Evolutionary conservation across 30 jellyfish, hydroid and myxozoan species (phyloP).

Genomic region (Calvadosia cruxmelitensis): DNA sequence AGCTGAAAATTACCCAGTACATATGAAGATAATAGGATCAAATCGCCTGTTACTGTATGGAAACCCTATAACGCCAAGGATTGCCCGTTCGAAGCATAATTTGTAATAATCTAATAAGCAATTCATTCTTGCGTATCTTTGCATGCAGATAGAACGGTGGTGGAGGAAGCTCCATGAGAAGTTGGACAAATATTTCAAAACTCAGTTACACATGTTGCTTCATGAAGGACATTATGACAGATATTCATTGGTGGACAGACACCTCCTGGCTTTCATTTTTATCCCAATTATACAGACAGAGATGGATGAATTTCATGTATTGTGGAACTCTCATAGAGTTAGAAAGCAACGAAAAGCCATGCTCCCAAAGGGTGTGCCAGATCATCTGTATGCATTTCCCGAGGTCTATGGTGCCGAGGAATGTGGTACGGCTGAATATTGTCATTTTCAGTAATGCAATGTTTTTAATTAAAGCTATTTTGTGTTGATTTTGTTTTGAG

Average conservation of each 20-base stretch:
- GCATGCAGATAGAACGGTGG: constrained; percentile 19
- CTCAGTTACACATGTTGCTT: constrained; percentile 11
- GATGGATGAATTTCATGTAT: constrained; percentile 3
- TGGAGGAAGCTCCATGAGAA: constrained; percentile 13
- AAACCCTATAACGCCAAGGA: too few relatives aligned
- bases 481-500: too few relatives aligned
- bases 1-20: too few relatives aligned
- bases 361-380: constrained; percentile 19
- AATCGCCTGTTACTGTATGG: too few relatives aligned
- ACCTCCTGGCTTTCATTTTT: constrained; percentile 9
- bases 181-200: constrained; percentile 10
- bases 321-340: constrained; percentile 20
- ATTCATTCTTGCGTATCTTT: too few relatives aligned
- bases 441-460: not conserved
- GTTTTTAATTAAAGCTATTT: too few relatives aligned
- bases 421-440: constrained; percentile 11
- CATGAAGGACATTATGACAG: too few relatives aligned
- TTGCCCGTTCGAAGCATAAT: too few relatives aligned
- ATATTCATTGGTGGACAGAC: too few relatives aligned
- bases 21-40: too few relatives aligned
- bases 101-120: too few relatives aligned
- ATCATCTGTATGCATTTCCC: constrained; percentile 18
- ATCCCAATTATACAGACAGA: constrained; percentile 11
- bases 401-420: constrained; percentile 21
- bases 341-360: constrained; percentile 16